phyloP scores from a whole-genome alignment of 2,797 vertebrate genomes.

The Ara ararauna region DNA sequence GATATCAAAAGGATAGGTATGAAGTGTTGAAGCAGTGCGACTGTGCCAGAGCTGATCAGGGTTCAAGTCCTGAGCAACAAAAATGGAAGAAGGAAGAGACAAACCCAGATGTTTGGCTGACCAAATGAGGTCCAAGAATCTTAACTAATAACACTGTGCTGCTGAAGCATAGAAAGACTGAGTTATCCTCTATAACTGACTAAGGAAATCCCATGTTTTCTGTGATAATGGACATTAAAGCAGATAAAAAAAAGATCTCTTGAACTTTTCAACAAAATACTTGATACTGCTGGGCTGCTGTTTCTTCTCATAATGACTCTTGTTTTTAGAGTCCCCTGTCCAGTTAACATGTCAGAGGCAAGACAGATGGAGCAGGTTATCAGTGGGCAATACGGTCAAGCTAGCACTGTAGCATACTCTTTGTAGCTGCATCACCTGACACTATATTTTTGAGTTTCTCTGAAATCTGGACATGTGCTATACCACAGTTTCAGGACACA shows the following conservation, averaged over 20 bases:
- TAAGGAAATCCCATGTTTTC: neutral
- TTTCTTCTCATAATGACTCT: constrained; percentile 73
- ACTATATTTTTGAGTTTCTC: constrained; percentile 47
- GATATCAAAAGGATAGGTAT: neutral
- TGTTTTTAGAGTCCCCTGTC: constrained; percentile 30
- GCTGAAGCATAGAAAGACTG: neutral
- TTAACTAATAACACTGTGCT: neutral
- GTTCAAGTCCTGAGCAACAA: neutral
- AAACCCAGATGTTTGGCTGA: neutral
- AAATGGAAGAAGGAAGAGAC: neutral
- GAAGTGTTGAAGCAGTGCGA: neutral
- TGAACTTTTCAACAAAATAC: constrained; percentile 53
- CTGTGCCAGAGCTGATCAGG: neutral
- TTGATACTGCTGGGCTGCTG: constrained; percentile 51
- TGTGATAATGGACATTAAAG: constrained; percentile 15
- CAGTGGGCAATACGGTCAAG: constrained; percentile 38
- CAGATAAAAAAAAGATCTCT: neutral
- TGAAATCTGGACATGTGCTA: constrained; percentile 41
- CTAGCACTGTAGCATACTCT: constrained; percentile 10
- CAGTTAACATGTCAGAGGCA: constrained; percentile 45
- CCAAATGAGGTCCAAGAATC: neutral
- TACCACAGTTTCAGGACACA: neutral
- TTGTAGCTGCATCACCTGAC: constrained; percentile 44
- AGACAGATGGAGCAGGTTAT: constrained; percentile 77
- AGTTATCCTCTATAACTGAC: neutral